Evolutionary conservation across 1,140 invertebrate genomes (phyloP), one percentile per base, ranked within the genome.

Genomic region (Anagrus nilaparvatae): DNA sequence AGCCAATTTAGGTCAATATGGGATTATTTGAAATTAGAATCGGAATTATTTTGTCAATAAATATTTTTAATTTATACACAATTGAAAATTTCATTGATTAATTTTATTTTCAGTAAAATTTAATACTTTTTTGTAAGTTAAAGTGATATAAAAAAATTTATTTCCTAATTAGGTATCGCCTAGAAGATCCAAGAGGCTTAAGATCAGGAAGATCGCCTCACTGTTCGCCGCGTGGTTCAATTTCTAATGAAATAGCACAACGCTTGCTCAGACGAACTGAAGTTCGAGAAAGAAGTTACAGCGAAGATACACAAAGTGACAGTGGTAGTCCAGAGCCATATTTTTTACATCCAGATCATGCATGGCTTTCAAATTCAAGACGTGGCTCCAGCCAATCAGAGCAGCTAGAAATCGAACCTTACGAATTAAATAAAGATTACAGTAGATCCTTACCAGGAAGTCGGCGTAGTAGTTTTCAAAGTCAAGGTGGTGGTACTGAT

Each of bases 361-460:
- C 85, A 1, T 88, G 78, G 74, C 74, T 78, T 19, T 73, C 68
- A 4, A 81, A 79, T 31, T 86, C 84, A 0, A 66, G 85, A 37
- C 74, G 85, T 24, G 85, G 87, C 17, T 87, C 85, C 9, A 86
- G 82, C 20, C 84, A 88, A 55, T 87, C 84, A 1, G 85, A 88
- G 53, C 82, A 84, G 34, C 69, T 87, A 16, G 85, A 89, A 59
- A 79, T 85, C 18, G 85, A 90, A 57, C 81, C 84, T 0, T 88
- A 88, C 57, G 82, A 88, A 61, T 72, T 88, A 13, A 82, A 74
- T 37, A 84, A 85, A 59, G 84, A 88, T 65, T 88, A 87, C 60
- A 87, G 84, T 13, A 75, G 82, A 51, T 88, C 85, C 12, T 65
- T 88, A 51, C 86, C 86, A 2, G 85, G 85, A 6, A 87, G 84